Evolutionary conservation across 2,888 invertebrate species (phyloP), one percentile per base, ranked within the genome.

Genomic region (Athrips mouffetella): DNA sequence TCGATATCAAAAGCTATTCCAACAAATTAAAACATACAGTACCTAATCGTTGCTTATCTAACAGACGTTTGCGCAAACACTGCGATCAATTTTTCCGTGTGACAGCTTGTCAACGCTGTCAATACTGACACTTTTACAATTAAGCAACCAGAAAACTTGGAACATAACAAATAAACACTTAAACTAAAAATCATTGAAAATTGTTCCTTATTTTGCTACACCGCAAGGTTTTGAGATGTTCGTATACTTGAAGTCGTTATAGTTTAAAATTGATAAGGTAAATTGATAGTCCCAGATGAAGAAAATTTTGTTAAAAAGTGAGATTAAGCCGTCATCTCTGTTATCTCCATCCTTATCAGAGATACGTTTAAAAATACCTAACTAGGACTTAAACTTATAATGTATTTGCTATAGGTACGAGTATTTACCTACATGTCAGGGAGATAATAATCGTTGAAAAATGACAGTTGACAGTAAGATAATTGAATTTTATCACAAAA

Each of bases 281-380:
- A 65, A 67, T 59, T 54, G 58, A 60, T 68, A 73, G 77, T 76
- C 71, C 77, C 72, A 37, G 37, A 20, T 20, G 64, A 74, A 70
- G 77, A 67, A 81, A 80, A 83, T 80, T 80, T 86, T 73, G 80
- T 85, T 86, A 83, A 85, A 80, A 82, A 60, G 67, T 55, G 73
- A 86, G 86, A 88, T 87, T 86, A 86, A 82, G 80, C 80, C 85
- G 77, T 86, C 86, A 82, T 86, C 84, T 82, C 60, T 52, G 81
- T 82, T 86, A 87, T 87, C 85, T 78, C 27, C 39, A 59, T 53
- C 60, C 70, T 77, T 85, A 86, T 84, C 83, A 71, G 58, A 63
- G 62, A 75, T 77, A 78, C 65, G 63, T 71, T 67, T 63, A 76
- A 70, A 76, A 76, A 79, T 75, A 79, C 67, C 69, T 76, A 78